These are phyloP conservation scores for Hybognathus amarus DNA, from an alignment of 2,797 vertebrate species.

Conservation along the genomic window DNA sequence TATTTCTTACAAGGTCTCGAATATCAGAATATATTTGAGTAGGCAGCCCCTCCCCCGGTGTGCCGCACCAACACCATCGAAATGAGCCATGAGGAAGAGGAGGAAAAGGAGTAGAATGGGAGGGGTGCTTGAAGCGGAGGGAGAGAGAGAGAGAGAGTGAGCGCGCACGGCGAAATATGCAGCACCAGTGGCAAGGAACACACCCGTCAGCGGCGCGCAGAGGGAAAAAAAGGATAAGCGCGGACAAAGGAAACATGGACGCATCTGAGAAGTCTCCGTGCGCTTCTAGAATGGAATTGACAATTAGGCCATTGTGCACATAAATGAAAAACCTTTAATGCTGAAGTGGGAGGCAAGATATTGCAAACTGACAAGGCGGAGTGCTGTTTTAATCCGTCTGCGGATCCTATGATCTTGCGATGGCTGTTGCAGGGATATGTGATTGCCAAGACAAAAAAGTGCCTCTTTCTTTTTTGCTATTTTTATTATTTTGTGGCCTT, in stretches of 20 bases:
- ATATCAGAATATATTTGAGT: conserved; percentile 20
- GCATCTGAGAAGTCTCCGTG: conserved; percentile 71
- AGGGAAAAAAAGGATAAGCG: conserved; percentile 66
- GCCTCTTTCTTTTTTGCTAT: conserved; percentile 79
- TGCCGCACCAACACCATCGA: conserved; percentile 36
- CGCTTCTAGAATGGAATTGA: conserved; percentile 68
- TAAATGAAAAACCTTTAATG: conserved; percentile 78
- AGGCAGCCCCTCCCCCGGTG: conserved; percentile 22
- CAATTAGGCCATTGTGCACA: conserved; percentile 67
- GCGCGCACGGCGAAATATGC: conserved; percentile 72
- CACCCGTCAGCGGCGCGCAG: conserved; percentile 82
- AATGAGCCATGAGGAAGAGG: conserved; percentile 32
- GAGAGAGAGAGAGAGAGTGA: conserved; percentile 61
- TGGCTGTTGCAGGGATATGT: conserved; percentile 81
- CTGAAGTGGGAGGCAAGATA: conserved; percentile 78
- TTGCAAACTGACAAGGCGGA: conserved; percentile 81
- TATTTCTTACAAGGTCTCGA: conserved; percentile 16
- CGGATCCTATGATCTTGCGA: conserved; percentile 79
- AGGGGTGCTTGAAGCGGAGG: conserved; percentile 59
- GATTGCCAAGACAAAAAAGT: conserved; percentile 76
- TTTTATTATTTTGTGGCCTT: conserved; percentile 81
- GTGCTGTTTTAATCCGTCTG: conserved; percentile 81
- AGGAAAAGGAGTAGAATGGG: conserved; percentile 51
- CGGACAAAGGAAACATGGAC: conserved; percentile 84
- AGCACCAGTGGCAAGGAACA: conserved; percentile 75